Evolutionary conservation across 2,797 vertebrate species (phyloP), one percentile per base, ranked within the genome.

Genomic region (Sorex maritimensis): DNA sequence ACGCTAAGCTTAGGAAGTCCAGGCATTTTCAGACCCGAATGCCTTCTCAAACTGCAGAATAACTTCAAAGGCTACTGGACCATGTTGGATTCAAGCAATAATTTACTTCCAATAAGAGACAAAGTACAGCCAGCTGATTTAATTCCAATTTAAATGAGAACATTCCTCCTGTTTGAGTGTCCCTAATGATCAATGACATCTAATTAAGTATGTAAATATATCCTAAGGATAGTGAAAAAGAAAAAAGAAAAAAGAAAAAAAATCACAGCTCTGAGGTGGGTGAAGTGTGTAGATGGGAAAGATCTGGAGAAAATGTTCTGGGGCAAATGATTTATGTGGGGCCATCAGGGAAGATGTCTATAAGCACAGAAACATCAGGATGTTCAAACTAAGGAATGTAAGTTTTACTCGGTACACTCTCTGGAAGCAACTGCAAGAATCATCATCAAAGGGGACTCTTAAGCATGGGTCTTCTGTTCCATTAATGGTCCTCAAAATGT

Each of bases 61-160:
- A 85, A 81, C 72, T 79, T 77, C 41, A 92, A 87, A 95, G 91
- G 82, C 44, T 61, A 88, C 34, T 85, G 75, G 80, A 85, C 69
- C 63, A 65, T 72, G 21, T 90, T 86, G 72, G 81, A 90, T 91
- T 85, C 55, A 52, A 95, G 88, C 49, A 1, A 94, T 91, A 91
- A 85, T 75, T 92, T 97, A 95, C 23, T 84, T 46, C 95, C 92
- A 96, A 88, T 30, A 63, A 94, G 7, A 83, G 23, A 75, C 28
- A 93, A 72, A 84, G 71, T 87, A 90, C 85, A 71, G 79, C 41
- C 49, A 93, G 83, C n/a, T 94, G 91, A 85, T n/a, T 72, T 81
- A 67, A 74, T 44, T 24, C 44, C 4, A 93, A 96, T 68, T 94
- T 95, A 44, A 44, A 86, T 79, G 10, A 89, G 23, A 55, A 68